Conservation (phyloP, 2,888 invertebrate genomes). For the Choreutis nemorana region DNA sequence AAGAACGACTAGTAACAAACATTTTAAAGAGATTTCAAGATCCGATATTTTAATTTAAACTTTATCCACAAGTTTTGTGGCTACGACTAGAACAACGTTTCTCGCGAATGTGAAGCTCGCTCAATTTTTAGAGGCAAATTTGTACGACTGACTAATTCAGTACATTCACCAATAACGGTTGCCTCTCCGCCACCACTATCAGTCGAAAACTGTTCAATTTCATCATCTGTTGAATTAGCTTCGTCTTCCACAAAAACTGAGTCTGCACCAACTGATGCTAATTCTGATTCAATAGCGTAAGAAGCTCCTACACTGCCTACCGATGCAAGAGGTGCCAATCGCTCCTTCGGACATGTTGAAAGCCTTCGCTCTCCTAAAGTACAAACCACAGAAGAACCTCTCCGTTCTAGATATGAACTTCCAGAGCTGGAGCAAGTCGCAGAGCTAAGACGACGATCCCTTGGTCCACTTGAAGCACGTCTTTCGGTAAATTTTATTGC, state of each 20-base stretch:
- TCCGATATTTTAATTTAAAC: constrained; percentile 50
- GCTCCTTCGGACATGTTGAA: constrained; percentile 74
- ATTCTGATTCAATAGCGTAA: constrained; percentile 73
- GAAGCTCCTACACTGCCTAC: constrained; percentile 81
- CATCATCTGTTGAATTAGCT: constrained; percentile 81
- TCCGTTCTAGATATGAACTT: constrained; percentile 82
- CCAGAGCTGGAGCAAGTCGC: constrained; percentile 87
- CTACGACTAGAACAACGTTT: constrained; percentile 77
- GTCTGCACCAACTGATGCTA: constrained; percentile 77
- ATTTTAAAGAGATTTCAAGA: too few species aligned
- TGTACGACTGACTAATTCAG: constrained; percentile 49
- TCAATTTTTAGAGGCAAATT: constrained; percentile 36
- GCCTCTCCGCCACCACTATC: constrained; percentile 74
- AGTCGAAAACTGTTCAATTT: constrained; percentile 84
- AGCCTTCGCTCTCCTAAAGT: constrained; percentile 82
- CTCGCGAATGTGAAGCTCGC: constrained; percentile 74
- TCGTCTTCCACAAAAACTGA: constrained; percentile 81
- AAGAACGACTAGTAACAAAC: too few species aligned
- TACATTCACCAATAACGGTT: constrained; percentile 36
- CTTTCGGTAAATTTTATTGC: constrained; percentile 61
- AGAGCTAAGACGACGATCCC: constrained; percentile 75
- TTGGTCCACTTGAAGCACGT: constrained; percentile 51
- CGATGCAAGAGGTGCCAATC: constrained; percentile 80
- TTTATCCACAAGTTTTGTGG: constrained; percentile 20
- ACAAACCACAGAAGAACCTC: constrained; percentile 80